A percentile compares a stretch with the other conserved stretches of the same genome.
Evolutionary conservation across 2,113 vertebrate species (phyloP).

Genomic region (Bufo gargarizans): DNA sequence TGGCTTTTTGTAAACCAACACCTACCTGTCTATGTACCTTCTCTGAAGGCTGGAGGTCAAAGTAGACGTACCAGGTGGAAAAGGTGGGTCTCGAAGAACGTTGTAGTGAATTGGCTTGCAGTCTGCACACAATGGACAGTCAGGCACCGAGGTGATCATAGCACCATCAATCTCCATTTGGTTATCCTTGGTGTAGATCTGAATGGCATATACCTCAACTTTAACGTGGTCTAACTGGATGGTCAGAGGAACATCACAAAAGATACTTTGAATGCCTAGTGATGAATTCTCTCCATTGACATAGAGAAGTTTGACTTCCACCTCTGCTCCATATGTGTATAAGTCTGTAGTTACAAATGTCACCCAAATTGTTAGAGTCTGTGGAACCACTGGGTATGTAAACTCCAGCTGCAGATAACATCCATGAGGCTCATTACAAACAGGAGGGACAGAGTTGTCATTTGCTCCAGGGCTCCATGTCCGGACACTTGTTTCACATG

Average conservation of each 20-base stretch:
- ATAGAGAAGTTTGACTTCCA: slow-evolving; percentile 89
- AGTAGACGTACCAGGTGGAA: slow-evolving; percentile 73
- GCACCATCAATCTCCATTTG: slow-evolving; percentile 94
- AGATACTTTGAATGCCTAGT: slow-evolving; percentile 88
- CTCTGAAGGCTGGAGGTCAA: slow-evolving; percentile 80
- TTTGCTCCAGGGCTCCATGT: slow-evolving; percentile 95
- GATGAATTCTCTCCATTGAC: slow-evolving; percentile 86
- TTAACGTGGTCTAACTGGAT: slow-evolving; percentile 80
- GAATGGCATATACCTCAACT: slow-evolving; percentile 86
- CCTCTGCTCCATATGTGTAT: slow-evolving; percentile 85
- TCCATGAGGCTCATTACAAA: slow-evolving; percentile 87
- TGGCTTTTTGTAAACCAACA: slow-evolving; percentile 47
- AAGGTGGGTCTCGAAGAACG: slow-evolving; percentile 84
- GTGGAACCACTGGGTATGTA: slow-evolving; percentile 81
- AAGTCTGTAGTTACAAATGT: slow-evolving; percentile 90
- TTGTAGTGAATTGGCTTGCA: slow-evolving; percentile 87
- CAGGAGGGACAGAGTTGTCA: slow-evolving; percentile 76
- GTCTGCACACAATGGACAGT: slow-evolving; percentile 75
- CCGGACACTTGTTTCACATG: slow-evolving; percentile 92
- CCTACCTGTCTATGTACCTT: slow-evolving; percentile 90
- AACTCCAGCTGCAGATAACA: slow-evolving; percentile 97
- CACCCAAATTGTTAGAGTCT: slow-evolving; percentile 93
- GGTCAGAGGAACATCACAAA: slow-evolving; percentile 92
- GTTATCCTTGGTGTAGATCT: slow-evolving; percentile 95
- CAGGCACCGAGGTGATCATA: slow-evolving; percentile 84